Percentiles rank a stretch among this genome's conserved stretches.
Evolutionary conservation across 2,797 vertebrate genomes (phyloP).

Genomic region (Syncerus caffer): DNA sequence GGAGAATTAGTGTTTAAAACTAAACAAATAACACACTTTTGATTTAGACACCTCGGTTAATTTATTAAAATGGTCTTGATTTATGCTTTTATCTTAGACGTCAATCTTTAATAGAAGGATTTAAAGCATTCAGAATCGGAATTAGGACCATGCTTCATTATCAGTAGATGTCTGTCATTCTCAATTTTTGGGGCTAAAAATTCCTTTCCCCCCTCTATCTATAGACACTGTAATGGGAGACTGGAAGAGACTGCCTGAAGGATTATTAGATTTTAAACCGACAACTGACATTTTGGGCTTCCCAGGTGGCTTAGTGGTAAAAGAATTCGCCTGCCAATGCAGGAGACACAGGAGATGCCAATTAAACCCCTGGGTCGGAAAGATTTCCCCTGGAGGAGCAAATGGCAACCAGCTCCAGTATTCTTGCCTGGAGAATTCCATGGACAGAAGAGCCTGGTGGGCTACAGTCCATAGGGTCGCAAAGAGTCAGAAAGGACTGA

Average conservation of each 20-base stretch:
- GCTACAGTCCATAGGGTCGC: neutral
- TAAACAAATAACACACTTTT: conserved; percentile 51
- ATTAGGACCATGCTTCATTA: neutral
- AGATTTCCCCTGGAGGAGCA: neutral
- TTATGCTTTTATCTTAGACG: conserved; percentile 37
- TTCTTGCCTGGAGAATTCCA: neutral
- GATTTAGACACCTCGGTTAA: conserved; percentile 2
- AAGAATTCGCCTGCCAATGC: neutral
- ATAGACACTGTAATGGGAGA: neutral
- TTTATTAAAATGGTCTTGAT: conserved; percentile 46
- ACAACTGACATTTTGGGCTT: neutral
- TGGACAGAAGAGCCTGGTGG: neutral
- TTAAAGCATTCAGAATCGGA: conserved; percentile 5
- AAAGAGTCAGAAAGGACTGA: neutral
- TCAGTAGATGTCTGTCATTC: conserved; percentile 1
- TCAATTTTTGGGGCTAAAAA: neutral
- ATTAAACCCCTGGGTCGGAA: neutral
- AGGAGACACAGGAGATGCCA: neutral
- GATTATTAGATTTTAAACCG: neutral
- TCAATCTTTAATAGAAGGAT: neutral
- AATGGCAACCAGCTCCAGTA: neutral
- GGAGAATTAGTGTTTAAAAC: conserved; percentile 46
- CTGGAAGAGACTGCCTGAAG: neutral
- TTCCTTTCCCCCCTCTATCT: neutral
- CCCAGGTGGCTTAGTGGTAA: neutral